These are phyloP conservation scores for Psylliodes chrysocephalus DNA, from an alignment of 2,888 invertebrate genomes.

Conservation along the genomic window DNA sequence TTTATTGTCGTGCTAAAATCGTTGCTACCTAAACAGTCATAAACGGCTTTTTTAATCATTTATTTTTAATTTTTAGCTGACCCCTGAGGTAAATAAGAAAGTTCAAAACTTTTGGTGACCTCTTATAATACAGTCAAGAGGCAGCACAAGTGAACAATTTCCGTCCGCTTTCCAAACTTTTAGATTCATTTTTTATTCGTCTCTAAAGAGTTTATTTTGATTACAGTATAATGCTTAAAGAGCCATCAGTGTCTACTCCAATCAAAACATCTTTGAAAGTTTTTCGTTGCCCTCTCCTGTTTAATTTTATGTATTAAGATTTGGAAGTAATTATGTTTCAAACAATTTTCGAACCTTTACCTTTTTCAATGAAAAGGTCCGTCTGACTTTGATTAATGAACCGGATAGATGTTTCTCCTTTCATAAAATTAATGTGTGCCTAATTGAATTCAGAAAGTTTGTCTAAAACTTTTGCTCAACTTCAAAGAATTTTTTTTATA, in stretches of 20 bases:
- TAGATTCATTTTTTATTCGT: slow-evolving; percentile 1
- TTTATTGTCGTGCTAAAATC: too few species aligned
- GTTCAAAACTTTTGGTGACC: background rate
- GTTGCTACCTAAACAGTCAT: too few species aligned
- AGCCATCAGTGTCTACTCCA: slow-evolving; percentile 3
- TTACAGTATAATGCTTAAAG: slow-evolving; percentile 10
- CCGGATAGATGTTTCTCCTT: slow-evolving; percentile 14
- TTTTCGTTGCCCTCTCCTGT: background rate
- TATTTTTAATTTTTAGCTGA: background rate
- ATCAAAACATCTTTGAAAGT: slow-evolving; percentile 8
- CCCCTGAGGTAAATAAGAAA: background rate
- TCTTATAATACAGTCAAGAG: background rate
- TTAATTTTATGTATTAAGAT: slow-evolving; percentile 14
- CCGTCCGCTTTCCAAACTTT: background rate
- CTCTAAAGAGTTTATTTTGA: slow-evolving; percentile 10
- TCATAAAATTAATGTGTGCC: slow-evolving; percentile 25
- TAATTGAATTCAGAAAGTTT: slow-evolving; percentile 26
- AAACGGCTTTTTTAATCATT: too few species aligned
- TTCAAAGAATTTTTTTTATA: slow-evolving; percentile 17
- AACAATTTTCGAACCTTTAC: slow-evolving; percentile 29
- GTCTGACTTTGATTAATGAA: slow-evolving; percentile 29
- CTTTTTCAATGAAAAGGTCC: slow-evolving; percentile 22
- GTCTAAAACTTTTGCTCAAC: slow-evolving; percentile 7
- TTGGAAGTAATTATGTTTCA: slow-evolving; percentile 23
- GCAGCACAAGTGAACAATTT: background rate